phyloP scores from a whole-genome alignment of 2,797 vertebrate species.

The Onychomys arenicola region DNA sequence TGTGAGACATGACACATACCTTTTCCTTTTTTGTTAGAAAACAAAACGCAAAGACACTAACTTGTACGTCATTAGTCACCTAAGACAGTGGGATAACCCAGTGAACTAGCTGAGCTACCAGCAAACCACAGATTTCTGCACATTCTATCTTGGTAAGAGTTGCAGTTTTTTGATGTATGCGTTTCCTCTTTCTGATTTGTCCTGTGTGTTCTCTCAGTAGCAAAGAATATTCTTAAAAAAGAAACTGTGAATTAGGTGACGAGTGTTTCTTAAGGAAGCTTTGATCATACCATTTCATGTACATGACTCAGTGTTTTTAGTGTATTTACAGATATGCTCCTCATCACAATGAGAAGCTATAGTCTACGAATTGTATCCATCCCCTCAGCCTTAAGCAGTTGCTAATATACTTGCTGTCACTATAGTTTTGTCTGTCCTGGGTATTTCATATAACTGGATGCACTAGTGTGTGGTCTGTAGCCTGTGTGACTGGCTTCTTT shows the following conservation, averaged over 20 bases:
- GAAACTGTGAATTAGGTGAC: neutral
- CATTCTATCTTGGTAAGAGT: neutral
- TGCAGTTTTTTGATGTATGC: neutral
- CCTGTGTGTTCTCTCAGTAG: neutral
- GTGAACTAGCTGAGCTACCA: neutral
- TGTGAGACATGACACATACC: neutral
- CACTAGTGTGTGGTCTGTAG: neutral
- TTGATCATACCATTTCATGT: neutral
- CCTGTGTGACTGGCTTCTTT: neutral
- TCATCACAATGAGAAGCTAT: neutral
- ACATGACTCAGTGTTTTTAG: neutral
- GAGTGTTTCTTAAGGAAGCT: neutral
- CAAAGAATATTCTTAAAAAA: neutral
- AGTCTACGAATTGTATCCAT: neutral
- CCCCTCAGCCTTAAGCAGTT: neutral
- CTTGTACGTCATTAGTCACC: neutral
- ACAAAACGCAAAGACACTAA: neutral
- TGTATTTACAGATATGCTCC: neutral
- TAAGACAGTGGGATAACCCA: neutral
- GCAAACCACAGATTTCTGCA: neutral
- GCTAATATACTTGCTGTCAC: neutral
- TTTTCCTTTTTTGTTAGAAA: neutral
- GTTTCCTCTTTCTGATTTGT: neutral
- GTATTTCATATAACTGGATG: neutral
- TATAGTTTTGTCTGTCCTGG: neutral